Percentiles rank a stretch among this genome's conserved stretches.
These are phyloP conservation scores for Selene dorsalis DNA, from an alignment of 2,797 vertebrate genomes.

Conservation along the genomic window DNA sequence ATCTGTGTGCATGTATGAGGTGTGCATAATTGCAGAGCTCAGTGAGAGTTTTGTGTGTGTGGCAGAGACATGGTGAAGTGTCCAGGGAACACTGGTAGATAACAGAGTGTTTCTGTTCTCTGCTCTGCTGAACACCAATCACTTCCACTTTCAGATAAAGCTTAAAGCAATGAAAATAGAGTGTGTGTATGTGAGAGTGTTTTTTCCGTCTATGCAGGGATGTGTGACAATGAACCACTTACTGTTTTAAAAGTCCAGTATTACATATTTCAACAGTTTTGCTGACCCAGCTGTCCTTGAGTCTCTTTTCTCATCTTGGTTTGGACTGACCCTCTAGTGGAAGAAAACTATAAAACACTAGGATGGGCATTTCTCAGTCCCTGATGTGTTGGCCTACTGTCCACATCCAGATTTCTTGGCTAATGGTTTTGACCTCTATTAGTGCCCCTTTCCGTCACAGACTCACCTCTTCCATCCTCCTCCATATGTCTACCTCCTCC, in stretches of 20 bases:
- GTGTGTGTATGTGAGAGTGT: conserved; percentile 30
- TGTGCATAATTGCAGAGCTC: conserved; percentile 18
- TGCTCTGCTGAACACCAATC: conserved; percentile 80
- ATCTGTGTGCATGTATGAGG: neutral
- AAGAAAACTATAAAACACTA: conserved; percentile 33
- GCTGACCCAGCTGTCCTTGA: conserved; percentile 75
- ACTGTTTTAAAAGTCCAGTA: conserved; percentile 46
- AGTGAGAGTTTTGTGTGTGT: conserved; percentile 9
- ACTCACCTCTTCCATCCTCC: conserved; percentile 48
- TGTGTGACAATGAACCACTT: conserved; percentile 59
- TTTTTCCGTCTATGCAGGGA: conserved; percentile 15
- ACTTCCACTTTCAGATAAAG: conserved; percentile 73
- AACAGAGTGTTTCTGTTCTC: conserved; percentile 73
- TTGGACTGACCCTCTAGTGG: conserved; percentile 46
- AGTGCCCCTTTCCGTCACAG: conserved; percentile 66
- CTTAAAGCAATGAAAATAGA: conserved; percentile 63
- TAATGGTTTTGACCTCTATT: conserved; percentile 85
- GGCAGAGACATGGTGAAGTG: conserved; percentile 49
- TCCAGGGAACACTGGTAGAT: conserved; percentile 74
- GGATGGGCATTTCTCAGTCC: conserved; percentile 54
- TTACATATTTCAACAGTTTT: conserved; percentile 57
- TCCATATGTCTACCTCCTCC: neutral
- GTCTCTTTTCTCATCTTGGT: conserved; percentile 60
- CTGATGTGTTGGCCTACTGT: conserved; percentile 69
- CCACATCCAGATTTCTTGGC: conserved; percentile 68